Evolutionary conservation across 1,140 invertebrate genomes (phyloP), one percentile per base, ranked within the genome.

Genomic region (Bombus fervidus): DNA sequence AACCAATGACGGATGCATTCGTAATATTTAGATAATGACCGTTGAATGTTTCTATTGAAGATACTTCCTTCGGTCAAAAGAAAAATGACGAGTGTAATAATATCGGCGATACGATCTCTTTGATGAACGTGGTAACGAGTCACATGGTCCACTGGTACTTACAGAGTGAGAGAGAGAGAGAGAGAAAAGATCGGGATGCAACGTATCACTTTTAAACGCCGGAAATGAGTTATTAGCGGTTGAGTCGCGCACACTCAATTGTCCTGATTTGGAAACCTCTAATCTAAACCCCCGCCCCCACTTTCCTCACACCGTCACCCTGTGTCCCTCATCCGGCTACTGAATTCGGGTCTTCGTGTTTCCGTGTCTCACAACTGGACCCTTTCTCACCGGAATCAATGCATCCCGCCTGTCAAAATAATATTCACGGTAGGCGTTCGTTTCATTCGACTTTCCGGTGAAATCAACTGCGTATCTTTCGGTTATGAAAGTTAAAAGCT

Each of bases 41-140:
- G 28, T 41, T 72, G 53, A 84, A 80, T 47, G 75, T 59, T 84
- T 43, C 83, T 53, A 80, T 80, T 85, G 41, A 81, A 37, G 59
- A 18, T n/a, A 85, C 84, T 59, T 81, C 81, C 85, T 83, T 73
- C 39, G 71, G 39, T 75, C 47, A 77, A 75, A 59, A 73, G 78
- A 86, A 86, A 88, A 83, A 71, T 81, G 83, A 91, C 81, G 73
- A 31, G 86, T 68, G 71, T 81, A 80, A 73, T 86, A 85, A 86
- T 86, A 87, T 88, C 68, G 83, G 78, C 80, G 81, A 82, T 77
- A 88, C 66, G 86, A 89, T 87, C 71, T 73, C 78, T 71, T 86
- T 90, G 86, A 91, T 91, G 83, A 91, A 72, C 90, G 90, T 91
- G 89, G 90, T 84, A 90, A 91, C 89, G 85, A 87, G 87, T 87